Evolutionary conservation across 2,113 vertebrate genomes (phyloP).

Genomic region (Rhabdornis inornatus): DNA sequence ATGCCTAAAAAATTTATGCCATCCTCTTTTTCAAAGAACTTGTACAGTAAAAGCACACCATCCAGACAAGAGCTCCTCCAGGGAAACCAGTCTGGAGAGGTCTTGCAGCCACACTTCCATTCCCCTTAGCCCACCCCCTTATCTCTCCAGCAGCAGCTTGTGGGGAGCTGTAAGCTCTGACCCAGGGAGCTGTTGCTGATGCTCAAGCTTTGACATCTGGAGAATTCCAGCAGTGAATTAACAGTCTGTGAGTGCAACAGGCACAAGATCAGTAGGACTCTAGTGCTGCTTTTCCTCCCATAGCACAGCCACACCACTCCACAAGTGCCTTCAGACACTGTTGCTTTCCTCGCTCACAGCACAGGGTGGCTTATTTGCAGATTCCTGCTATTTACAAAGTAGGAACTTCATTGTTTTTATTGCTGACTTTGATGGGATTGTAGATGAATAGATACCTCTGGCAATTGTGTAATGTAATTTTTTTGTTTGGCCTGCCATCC

Average conservation of each 20-base stretch:
- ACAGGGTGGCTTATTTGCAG: neutral
- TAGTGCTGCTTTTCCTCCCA: neutral
- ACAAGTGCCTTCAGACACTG: neutral
- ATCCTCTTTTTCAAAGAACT: neutral
- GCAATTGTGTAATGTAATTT: neutral
- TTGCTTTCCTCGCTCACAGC: neutral
- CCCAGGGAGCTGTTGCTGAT: neutral
- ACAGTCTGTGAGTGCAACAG: neutral
- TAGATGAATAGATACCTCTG: neutral
- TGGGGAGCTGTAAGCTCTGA: neutral
- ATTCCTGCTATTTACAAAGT: neutral
- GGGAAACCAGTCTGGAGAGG: neutral
- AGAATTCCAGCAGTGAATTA: neutral
- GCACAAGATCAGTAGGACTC: neutral
- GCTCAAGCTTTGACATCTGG: fast-evolving
- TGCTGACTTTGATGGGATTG: neutral
- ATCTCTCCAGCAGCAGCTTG: constrained; percentile 8
- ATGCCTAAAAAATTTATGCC: neutral
- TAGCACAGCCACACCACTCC: neutral
- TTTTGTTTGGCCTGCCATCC: neutral
- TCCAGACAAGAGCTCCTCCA: neutral
- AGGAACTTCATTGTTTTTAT: neutral
- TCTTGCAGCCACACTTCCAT: neutral
- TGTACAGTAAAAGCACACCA: neutral
- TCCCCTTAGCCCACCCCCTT: neutral